Base-by-base conservation (phyloP, 2,888 invertebrate species). In the Litoditis marina region DNA sequence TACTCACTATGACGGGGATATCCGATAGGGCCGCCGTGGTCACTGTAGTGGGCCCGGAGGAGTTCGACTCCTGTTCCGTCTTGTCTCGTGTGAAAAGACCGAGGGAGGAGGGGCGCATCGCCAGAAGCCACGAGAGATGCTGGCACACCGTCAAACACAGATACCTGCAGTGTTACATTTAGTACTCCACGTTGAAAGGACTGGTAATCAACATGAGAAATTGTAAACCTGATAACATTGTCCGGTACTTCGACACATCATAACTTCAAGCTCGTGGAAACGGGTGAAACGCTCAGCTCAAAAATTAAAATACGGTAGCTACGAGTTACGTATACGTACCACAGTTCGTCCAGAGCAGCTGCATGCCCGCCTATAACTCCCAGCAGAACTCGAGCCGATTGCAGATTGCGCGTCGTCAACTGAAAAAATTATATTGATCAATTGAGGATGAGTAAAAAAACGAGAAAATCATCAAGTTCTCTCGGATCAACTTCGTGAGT, bases 401-500 rank as follows among this genome's bases (percentile, higher is more conserved):
- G 93, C 61, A 98, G 88, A 87, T 98, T 98, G 80, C 96, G 94
- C 0, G 94, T 91, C 2, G 95, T 96, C 81, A 98, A 87, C 86
- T 86, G 76, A 50, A 82, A 79, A 55, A 28, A 28, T 22, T 46
- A 28, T 54, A 28, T 13, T 22, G 28, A 11, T 31, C 19, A 16
- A 31, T 7, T 16, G 47, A 16, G 13, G 4, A 56, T 6, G 19
- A 4, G 44, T 25, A 56, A 56, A 22, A 19, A 3, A 56, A 56
- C n/a, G 2, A 46, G n/a, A n/a, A n/a, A n/a, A n/a, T n/a, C n/a
- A n/a, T n/a, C n/a, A n/a, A n/a, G n/a, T n/a, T n/a, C n/a, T n/a
- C n/a, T n/a, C n/a, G n/a, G n/a, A n/a, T n/a, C n/a, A n/a, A n/a
- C n/a, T n/a, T n/a, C n/a, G n/a, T n/a, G n/a, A n/a, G n/a, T n/a